Base-by-base conservation (phyloP, 1,140 invertebrate species). In the Paramacrobiotus metropolitanus region DNA sequence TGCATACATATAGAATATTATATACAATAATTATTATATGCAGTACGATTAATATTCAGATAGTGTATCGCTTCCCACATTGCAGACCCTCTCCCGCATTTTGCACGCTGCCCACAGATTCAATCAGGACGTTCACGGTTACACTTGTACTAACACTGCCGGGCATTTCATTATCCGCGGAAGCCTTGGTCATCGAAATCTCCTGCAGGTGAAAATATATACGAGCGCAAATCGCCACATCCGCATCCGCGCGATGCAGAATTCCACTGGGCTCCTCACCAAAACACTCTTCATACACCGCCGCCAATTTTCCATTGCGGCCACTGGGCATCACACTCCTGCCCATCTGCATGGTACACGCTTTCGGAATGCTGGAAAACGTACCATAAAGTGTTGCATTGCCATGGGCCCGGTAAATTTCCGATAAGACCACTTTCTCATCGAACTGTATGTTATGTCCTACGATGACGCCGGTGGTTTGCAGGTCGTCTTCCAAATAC, bases 381-480 rank as follows among this genome's bases (percentile, higher is more conserved):
- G n/a, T 40, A 40, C n/a, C 34, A 40, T 9, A 9, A 9, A 40
- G n/a, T 9, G n/a, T n/a, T n/a, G n/a, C n/a, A n/a, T 15, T 40
- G 34, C 34, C 34, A 40, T n/a, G n/a, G n/a, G n/a, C n/a, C 34
- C 34, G 34, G n/a, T n/a, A 24, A 15, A 55, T 55, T 24, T 55
- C 48, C 4, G 48, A 15, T 55, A 55, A 28, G 48, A 55, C 4
- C 4, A 55, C 24, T 55, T 24, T 55, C 15, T 20, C 48, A 28
- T 55, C 48, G 24, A 55, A 55, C 48, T 55, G 48, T 9, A 55
- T 55, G 24, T 55, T 55, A 28, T 55, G 48, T 55, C 48, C 48
- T 9, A 55, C 48, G 15, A 55, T 24, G 4, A 55, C 48, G 48
- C 15, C 15, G n/a, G 34, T 40, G n/a, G 9, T n/a, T 9, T 40